Conservation (phyloP, 2,113 vertebrate genomes). For the Ornithorhynchus anatinus region DNA sequence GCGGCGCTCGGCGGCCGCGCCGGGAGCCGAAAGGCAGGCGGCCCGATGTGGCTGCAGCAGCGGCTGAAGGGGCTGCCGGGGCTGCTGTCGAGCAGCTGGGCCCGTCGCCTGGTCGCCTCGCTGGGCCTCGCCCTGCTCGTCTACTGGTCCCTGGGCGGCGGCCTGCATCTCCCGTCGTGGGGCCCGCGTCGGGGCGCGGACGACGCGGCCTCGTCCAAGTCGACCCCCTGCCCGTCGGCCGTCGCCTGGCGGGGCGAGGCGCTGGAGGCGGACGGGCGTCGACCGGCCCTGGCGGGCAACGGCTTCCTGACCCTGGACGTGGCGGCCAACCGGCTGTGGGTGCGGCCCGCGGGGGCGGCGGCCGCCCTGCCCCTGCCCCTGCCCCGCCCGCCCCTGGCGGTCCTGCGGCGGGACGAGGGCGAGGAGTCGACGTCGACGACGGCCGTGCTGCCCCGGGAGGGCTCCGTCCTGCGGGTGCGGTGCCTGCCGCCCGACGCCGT, state of each 20-base stretch:
- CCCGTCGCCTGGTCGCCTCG: conserved; percentile 81
- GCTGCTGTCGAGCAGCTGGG: conserved; percentile 94
- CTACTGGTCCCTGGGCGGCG: conserved; percentile 84
- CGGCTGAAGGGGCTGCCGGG: conserved; percentile 91
- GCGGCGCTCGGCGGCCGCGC: background rate
- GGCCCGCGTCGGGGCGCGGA: conserved; percentile 59
- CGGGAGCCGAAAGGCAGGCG: no score
- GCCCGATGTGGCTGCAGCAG: conserved; percentile 93
- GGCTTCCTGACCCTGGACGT: conserved; percentile 85
- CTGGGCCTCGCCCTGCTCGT: conserved; percentile 79
- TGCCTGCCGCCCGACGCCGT: conserved; percentile 73
- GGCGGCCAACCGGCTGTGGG: conserved; percentile 84
- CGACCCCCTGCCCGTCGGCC: conserved; percentile 81
- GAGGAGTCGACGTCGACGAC: no score
- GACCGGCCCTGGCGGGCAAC: conserved; percentile 85
- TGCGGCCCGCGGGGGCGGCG: conserved; percentile 68
- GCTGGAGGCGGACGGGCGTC: conserved; percentile 54
- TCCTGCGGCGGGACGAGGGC: no score
- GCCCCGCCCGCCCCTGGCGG: conserved; percentile 77
- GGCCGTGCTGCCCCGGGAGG: conserved; percentile 81
- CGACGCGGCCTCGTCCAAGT: conserved; percentile 67
- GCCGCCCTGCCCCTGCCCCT: conserved; percentile 69
- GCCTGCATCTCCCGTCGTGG: conserved; percentile 67
- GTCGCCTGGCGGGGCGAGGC: conserved; percentile 78
- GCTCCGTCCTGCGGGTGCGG: conserved; percentile 79